A percentile compares a stretch with the other conserved stretches of the same genome.
Conservation (phyloP, 1,140 invertebrate genomes). For the Phymorhynchus buccinoides region DNA sequence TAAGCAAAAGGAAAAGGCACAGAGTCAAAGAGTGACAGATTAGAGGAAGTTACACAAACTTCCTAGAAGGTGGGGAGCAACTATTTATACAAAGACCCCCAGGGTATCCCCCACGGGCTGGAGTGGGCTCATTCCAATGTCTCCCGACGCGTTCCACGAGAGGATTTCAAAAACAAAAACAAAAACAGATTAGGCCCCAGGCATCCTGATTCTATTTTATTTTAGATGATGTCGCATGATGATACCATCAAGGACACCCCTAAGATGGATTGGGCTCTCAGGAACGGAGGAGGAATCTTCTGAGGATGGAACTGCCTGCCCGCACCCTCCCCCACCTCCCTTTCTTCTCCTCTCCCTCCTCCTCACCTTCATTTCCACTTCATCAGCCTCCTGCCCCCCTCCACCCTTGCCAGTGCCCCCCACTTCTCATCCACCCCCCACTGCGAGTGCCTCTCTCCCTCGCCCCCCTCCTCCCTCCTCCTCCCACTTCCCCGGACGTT, state of each 20-base stretch:
- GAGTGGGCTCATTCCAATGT: too few species aligned
- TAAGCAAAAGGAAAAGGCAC: too few species aligned
- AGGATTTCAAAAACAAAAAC: background rate
- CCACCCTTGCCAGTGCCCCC: too few species aligned
- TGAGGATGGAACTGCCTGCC: background rate
- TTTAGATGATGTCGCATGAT: background rate
- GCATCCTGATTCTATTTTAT: background rate
- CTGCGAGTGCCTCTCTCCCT: too few species aligned
- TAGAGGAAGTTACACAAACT: too few species aligned
- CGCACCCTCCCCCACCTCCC: background rate
- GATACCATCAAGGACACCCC: background rate
- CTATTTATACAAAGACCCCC: too few species aligned
- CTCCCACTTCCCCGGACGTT: background rate
- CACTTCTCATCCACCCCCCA: too few species aligned
- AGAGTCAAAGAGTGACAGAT: too few species aligned
- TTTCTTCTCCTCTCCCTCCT: background rate
- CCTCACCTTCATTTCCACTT: background rate
- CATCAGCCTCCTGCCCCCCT: background rate
- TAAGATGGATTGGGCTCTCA: background rate
- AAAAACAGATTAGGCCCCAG: background rate
- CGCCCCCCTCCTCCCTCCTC: background rate
- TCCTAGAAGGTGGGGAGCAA: too few species aligned
- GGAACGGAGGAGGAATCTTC: background rate
- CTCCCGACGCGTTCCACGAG: too few species aligned
- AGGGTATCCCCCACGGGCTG: too few species aligned